phyloP scores from a whole-genome alignment of 2,888 invertebrate species.

The Patella pellucida region DNA sequence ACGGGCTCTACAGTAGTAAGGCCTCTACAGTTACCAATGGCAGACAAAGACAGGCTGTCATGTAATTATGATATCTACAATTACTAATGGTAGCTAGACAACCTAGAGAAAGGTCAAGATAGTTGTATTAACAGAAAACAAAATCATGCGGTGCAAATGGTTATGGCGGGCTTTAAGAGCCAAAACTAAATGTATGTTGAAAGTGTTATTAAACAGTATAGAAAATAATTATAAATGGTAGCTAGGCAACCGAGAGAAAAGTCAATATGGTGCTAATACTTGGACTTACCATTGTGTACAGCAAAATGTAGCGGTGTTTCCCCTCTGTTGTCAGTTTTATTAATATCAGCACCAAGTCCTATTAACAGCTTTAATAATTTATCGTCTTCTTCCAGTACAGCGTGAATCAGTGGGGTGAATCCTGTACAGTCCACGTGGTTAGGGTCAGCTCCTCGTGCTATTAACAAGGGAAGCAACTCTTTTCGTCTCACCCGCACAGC shows the following conservation, averaged over 20 bases:
- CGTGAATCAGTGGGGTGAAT: conserved; percentile 47
- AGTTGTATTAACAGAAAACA: too few relatives aligned
- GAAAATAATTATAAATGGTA: too few relatives aligned
- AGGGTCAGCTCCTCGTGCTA: conserved; percentile 56
- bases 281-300: conserved; percentile 46
- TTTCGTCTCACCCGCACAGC: conserved; percentile 43
- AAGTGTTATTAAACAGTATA: too few relatives aligned
- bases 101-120: too few relatives aligned
- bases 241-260: too few relatives aligned
- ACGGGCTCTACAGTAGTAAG: too few relatives aligned
- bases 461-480: conserved; percentile 41
- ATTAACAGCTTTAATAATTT: conserved; percentile 47
- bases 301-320: conserved; percentile 57
- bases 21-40: too few relatives aligned
- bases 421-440: conserved; percentile 38
- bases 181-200: too few relatives aligned
- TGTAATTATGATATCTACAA: too few relatives aligned
- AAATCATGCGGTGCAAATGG: not conserved
- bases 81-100: not conserved
- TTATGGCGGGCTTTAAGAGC: too few relatives aligned
- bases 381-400: conserved; percentile 40
- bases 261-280: not conserved
- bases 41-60: too few relatives aligned
- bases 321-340: conserved; percentile 40
- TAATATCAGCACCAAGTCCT: conserved; percentile 49